Percentiles rank a stretch among this genome's conserved stretches.
phyloP scores from a whole-genome alignment of 2,797 vertebrate genomes.

The Silurus aristotelis region DNA sequence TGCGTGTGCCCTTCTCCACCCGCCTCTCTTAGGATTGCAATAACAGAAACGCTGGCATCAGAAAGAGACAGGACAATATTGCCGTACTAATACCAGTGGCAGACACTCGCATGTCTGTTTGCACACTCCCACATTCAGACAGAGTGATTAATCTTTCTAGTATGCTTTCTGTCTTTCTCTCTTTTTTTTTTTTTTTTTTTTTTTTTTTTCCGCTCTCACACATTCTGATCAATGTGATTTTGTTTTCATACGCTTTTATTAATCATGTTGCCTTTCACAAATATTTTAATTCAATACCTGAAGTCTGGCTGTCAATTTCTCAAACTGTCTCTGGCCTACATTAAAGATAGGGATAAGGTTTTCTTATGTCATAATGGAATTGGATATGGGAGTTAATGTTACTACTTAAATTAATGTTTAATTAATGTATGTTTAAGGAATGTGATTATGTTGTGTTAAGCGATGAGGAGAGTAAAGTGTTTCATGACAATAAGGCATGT shows the following conservation, averaged over 20 bases:
- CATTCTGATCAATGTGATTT: constrained; percentile 3
- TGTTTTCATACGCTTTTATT: not conserved
- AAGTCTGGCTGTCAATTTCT: not conserved
- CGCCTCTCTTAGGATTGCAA: not conserved
- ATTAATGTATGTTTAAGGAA: no score
- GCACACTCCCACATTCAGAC: constrained; percentile 23
- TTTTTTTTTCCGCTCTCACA: not conserved
- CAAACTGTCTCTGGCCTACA: not conserved
- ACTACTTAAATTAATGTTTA: not conserved
- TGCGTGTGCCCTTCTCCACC: constrained; percentile 8
- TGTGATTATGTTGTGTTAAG: not conserved
- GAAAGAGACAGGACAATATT: constrained; percentile 4
- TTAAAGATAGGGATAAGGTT: no score
- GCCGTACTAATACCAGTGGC: constrained; percentile 24
- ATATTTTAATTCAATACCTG: not conserved
- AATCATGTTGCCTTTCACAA: not conserved
- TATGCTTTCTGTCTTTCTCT: not conserved
- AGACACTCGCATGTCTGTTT: constrained; percentile 23
- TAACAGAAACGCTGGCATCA: not conserved
- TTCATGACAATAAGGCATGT: not conserved
- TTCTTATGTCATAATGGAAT: not conserved
- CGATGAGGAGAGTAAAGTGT: not conserved
- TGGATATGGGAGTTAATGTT: not conserved
- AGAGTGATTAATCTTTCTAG: constrained; percentile 12
- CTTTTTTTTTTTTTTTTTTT: no score